Evolutionary conservation across 1,140 invertebrate genomes (phyloP).

Genomic region (Phthorimaea operculella): DNA sequence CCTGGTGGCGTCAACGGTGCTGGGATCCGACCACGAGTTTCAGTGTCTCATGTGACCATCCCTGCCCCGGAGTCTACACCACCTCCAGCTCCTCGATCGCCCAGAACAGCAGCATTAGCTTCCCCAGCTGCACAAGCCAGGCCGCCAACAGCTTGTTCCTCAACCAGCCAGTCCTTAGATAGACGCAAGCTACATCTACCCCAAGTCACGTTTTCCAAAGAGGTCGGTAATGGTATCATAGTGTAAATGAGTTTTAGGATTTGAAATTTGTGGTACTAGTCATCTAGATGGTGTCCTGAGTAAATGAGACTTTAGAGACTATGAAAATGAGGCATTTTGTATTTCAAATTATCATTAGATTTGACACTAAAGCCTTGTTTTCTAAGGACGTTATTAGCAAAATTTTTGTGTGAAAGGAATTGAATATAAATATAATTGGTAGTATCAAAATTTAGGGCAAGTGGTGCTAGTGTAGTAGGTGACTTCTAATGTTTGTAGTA

Average conservation of each 20-base stretch:
- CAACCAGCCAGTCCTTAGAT: constrained; percentile 52
- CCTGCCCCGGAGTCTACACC: constrained; percentile 43
- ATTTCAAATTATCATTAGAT: no score
- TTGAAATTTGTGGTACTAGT: constrained; percentile 14
- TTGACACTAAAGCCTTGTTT: not conserved
- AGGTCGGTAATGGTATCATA: constrained; percentile 82
- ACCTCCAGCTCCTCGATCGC: constrained; percentile 40
- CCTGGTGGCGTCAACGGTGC: constrained; percentile 37
- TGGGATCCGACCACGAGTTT: constrained; percentile 25
- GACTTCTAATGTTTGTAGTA: not conserved
- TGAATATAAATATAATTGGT: not conserved
- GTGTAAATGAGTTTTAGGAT: constrained; percentile 48
- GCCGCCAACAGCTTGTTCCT: constrained; percentile 67
- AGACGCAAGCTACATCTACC: constrained; percentile 75
- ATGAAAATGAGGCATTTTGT: no score
- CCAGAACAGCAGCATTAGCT: constrained; percentile 35
- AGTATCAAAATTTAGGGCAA: constrained; percentile 31
- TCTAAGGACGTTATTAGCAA: not conserved
- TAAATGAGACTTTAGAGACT: constrained; percentile 11
- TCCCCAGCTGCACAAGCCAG: constrained; percentile 46
- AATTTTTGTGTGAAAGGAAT: not conserved
- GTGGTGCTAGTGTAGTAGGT: constrained; percentile 43
- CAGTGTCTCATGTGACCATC: constrained; percentile 47
- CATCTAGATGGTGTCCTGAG: constrained; percentile 11
- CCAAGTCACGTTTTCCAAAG: constrained; percentile 85